Evolutionary conservation across 2,113 vertebrate genomes (phyloP).

Genomic region (Labeo catla): DNA sequence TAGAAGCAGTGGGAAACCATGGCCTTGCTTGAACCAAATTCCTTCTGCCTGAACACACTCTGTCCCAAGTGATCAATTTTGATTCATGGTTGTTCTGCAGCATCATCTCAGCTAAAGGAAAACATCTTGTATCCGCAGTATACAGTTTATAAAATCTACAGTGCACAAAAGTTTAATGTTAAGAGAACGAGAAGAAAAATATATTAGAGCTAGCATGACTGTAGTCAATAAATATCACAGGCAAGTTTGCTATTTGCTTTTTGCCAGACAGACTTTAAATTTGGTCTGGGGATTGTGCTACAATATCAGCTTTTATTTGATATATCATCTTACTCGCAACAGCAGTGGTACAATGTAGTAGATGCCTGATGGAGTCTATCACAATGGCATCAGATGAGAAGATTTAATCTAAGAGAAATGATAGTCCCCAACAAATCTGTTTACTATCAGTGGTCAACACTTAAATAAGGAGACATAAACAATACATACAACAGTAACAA

Average conservation of each 20-base stretch:
- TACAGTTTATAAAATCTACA: slow-evolving; percentile 12
- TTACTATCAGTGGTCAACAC: not conserved
- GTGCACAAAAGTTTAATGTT: slow-evolving; percentile 9
- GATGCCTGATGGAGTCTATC: slow-evolving; percentile 15
- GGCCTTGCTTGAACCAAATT: not conserved
- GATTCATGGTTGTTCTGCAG: slow-evolving; percentile 17
- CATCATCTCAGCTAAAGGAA: slow-evolving; percentile 12
- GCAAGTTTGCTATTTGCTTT: slow-evolving; percentile 7
- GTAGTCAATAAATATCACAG: slow-evolving; percentile 12
- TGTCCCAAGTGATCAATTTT: slow-evolving; percentile 17
- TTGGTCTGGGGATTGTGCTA: slow-evolving; percentile 4
- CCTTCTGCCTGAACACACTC: not conserved
- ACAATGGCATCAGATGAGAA: slow-evolving; percentile 1
- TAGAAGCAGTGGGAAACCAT: not conserved
- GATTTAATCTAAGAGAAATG: slow-evolving; percentile 16
- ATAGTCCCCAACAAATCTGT: not conserved
- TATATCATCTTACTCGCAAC: not conserved
- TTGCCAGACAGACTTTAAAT: not conserved
- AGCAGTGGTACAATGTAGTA: not conserved
- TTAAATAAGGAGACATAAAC: not conserved
- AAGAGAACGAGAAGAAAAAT: not conserved
- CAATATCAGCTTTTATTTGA: slow-evolving; percentile 12
- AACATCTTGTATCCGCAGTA: slow-evolving; percentile 19
- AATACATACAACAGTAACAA: not conserved
- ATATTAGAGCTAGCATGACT: not conserved